Evolutionary conservation across 2,888 invertebrate genomes (phyloP), one percentile per base, ranked within the genome.

Genomic region (Scrobipalpa atriplicella): DNA sequence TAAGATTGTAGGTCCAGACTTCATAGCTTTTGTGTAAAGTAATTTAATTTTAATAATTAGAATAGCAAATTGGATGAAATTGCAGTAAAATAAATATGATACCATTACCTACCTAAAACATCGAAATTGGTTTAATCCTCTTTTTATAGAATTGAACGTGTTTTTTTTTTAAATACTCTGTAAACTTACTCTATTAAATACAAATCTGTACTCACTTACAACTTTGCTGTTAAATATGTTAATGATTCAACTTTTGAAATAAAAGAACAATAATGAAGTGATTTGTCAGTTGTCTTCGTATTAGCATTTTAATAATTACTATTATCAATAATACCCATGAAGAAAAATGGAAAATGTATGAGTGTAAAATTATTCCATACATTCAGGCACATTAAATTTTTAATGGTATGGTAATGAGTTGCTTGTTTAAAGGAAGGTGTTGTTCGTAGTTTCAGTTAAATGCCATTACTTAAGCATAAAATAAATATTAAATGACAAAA

Each of bases 241-340:
- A 73, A 75, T 75, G 70, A 63, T 43, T 54, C 56, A 71, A 61
- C 67, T 67, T 29, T 29, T 67, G 36, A 69, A 71, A 71, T 68
- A 71, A 76, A 70, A 71, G 5, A 16, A n/a, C n/a, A 13, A 47
- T 73, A 2, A 56, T 56, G 1, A 56, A 66, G 72, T 69, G 69
- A 67, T 72, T 69, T 21, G 65, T 66, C 67, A 66, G 60, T 65
- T 69, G 56, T 67, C 68, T 68, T 66, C 60, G 21, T 67, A 66
- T 67, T 67, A 69, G 67, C 64, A 64, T 66, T 58, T 68, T 52
- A 51, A 69, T 69, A 73, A 76, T 74, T 70, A 66, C 63, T 54
- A 62, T 67, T 66, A 76, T 76, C 72, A 75, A 74, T 73, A 73
- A 73, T 67, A 69, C 70, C 64, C 64, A 66, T 62, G 65, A 69